Conservation (phyloP, 2,113 vertebrate species). For the Pollimyrus isidori region DNA sequence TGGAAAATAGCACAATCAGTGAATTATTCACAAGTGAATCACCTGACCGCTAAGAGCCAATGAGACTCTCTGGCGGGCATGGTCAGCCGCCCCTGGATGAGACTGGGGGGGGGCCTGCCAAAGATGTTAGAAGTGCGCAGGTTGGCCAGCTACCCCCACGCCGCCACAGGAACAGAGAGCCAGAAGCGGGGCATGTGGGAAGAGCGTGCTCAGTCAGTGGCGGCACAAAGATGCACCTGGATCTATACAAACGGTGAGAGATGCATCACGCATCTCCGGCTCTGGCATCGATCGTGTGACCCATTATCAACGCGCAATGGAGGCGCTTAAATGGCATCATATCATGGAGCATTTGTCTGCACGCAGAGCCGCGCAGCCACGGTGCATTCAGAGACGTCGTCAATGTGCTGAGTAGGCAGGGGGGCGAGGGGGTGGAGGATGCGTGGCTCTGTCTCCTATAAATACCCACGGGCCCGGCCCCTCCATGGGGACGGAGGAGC, state of each 20-base stretch:
- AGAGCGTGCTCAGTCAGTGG: constrained; percentile 54
- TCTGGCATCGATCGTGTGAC: constrained; percentile 57
- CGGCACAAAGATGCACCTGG: constrained; percentile 70
- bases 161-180: background rate
- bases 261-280: constrained; percentile 24
- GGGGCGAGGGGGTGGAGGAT: constrained; percentile 39
- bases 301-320: constrained; percentile 63
- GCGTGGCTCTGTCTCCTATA: constrained; percentile 18
- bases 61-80: background rate
- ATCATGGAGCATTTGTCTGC: constrained; percentile 31
- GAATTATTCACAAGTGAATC: background rate
- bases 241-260: constrained; percentile 53
- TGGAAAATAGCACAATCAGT: background rate
- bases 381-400: constrained; percentile 52
- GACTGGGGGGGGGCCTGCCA: constrained; percentile 23
- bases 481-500: constrained; percentile 51
- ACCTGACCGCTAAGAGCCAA: background rate
- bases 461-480: constrained; percentile 26
- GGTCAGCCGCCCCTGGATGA: background rate
- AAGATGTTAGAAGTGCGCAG: background rate
- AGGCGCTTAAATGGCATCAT: constrained; percentile 46
- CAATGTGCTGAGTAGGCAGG: constrained; percentile 39
- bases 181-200: constrained; percentile 30
- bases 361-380: constrained; percentile 38
- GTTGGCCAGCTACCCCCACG: background rate